Evolutionary conservation across 2,888 invertebrate species (phyloP).

Genomic region (Elegia similella): DNA sequence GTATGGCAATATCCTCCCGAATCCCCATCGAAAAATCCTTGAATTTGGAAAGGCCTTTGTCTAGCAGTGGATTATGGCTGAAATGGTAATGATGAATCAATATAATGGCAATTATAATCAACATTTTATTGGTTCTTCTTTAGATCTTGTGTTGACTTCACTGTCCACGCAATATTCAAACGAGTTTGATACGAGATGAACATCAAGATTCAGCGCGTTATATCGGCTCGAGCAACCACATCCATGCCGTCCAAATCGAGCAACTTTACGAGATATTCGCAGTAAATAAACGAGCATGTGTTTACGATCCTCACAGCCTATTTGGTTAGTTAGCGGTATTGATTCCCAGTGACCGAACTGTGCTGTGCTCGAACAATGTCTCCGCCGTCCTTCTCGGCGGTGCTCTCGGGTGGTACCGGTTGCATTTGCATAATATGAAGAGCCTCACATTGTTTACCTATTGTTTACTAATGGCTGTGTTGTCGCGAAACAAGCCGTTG

Average conservation of each 20-base stretch:
- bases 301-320: constrained; percentile 3
- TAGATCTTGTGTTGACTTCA: background rate
- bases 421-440: constrained; percentile 17
- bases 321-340: constrained; percentile 15
- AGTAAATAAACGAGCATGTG: constrained; percentile 10
- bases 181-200: background rate
- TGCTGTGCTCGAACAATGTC: constrained; percentile 12
- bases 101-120: too few relatives aligned
- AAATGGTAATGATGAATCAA: too few relatives aligned
- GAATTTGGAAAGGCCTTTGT: too few relatives aligned
- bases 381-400: constrained; percentile 14
- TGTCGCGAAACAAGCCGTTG: constrained; percentile 9
- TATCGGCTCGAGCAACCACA: background rate
- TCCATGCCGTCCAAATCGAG: background rate
- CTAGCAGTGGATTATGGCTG: too few relatives aligned
- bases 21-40: too few relatives aligned
- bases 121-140: background rate
- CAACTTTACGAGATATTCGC: constrained; percentile 3
- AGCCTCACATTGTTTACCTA: constrained; percentile 10
- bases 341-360: constrained; percentile 9
- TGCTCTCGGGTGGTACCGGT: constrained; percentile 12
- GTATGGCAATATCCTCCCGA: too few relatives aligned
- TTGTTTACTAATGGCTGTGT: constrained; percentile 13
- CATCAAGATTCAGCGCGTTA: constrained; percentile 3
- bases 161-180: background rate